Percentiles rank a stretch among this genome's conserved stretches.
These are phyloP conservation scores for Lanius collurio DNA, from an alignment of 2,113 vertebrate species.

Conservation along the genomic window DNA sequence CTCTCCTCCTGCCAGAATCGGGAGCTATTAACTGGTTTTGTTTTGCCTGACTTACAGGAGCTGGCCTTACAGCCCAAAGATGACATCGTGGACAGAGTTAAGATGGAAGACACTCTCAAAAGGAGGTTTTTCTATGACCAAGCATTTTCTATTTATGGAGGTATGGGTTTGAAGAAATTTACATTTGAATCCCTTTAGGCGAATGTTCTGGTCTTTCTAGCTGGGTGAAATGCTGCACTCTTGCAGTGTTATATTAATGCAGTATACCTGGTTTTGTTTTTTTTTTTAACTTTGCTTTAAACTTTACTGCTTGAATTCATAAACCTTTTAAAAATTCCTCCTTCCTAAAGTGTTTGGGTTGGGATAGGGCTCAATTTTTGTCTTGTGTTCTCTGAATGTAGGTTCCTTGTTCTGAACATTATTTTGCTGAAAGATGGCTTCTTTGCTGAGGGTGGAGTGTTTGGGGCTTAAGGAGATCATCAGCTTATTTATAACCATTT, in stretches of 20 bases:
- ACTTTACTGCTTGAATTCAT: background rate
- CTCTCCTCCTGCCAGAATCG: background rate
- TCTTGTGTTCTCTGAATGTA: background rate
- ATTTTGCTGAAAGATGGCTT: background rate
- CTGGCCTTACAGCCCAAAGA: slow-evolving; percentile 94
- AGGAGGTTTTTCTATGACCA: slow-evolving; percentile 98
- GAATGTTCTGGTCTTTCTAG: background rate
- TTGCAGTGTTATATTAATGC: background rate
- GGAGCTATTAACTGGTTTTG: background rate
- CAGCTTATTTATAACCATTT: background rate
- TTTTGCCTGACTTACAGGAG: slow-evolving; percentile 76
- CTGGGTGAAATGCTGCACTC: background rate
- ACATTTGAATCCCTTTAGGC: background rate
- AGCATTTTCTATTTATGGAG: slow-evolving; percentile 98
- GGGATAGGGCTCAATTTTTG: background rate
- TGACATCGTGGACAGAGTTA: slow-evolving; percentile 91
- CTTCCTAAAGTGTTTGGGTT: background rate
- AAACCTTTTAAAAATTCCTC: background rate
- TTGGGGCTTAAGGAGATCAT: background rate
- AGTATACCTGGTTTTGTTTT: background rate
- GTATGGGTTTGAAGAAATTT: slow-evolving; percentile 66
- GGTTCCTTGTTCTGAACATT: background rate
- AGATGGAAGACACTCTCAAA: slow-evolving; percentile 98
- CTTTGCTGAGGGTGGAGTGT: background rate
- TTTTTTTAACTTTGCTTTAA: background rate